phyloP scores from a whole-genome alignment of 2,113 vertebrate species.

The Saguinus midas region DNA sequence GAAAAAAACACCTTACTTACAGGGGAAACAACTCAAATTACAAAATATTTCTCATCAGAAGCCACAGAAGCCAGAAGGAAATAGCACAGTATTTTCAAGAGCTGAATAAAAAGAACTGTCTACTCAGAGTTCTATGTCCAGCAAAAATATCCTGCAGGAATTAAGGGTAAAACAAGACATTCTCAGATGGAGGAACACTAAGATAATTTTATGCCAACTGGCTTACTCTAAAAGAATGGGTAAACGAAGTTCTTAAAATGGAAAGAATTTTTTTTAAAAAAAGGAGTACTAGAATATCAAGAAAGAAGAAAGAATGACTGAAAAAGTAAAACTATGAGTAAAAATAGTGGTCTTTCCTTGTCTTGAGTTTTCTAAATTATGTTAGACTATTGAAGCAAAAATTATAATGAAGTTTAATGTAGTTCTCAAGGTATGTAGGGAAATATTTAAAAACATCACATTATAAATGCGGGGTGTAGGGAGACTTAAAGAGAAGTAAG shows the following conservation, averaged over 20 bases:
- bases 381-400: slow-evolving; percentile 29
- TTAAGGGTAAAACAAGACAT: neutral
- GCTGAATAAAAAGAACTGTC: slow-evolving; percentile 12
- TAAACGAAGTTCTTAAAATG: slow-evolving; percentile 20
- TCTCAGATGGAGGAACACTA: neutral
- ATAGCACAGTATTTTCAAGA: neutral
- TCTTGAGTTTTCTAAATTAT: slow-evolving; percentile 43
- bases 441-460: slow-evolving; percentile 5
- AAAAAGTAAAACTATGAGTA: neutral
- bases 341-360: neutral
- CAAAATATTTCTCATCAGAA: slow-evolving; percentile 15
- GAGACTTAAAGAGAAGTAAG: neutral
- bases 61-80: slow-evolving; percentile 1
- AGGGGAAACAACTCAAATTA: neutral
- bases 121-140: neutral
- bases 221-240: neutral
- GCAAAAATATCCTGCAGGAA: neutral
- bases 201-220: neutral
- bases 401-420: neutral
- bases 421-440: neutral
- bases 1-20: neutral
- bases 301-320: slow-evolving; percentile 1
- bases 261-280: neutral
- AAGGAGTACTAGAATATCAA: slow-evolving; percentile 3
- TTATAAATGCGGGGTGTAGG: neutral